Evolutionary conservation across 2,113 vertebrate genomes (phyloP).

Genomic region (Tetrax tetrax): DNA sequence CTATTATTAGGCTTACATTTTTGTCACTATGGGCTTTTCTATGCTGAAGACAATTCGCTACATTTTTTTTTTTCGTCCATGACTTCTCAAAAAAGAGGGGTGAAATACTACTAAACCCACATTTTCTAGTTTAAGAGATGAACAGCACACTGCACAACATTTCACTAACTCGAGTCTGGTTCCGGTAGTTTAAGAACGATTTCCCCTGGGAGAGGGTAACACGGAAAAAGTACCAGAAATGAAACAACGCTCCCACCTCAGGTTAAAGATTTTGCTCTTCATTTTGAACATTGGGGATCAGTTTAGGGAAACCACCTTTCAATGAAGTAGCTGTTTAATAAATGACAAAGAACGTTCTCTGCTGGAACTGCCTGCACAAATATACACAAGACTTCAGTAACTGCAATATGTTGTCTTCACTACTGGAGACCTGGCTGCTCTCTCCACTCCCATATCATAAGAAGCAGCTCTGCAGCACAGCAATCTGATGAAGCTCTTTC

Average conservation of each 20-base stretch:
- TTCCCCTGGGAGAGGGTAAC: neutral
- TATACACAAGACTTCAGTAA: neutral
- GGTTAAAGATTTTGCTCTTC: neutral
- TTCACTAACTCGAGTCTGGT: neutral
- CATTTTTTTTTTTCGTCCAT: neutral
- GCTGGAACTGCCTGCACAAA: neutral
- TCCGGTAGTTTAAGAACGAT: constrained; percentile 14
- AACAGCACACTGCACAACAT: neutral
- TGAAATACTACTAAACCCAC: neutral
- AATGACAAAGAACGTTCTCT: neutral
- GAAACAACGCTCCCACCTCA: neutral
- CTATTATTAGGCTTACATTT: neutral
- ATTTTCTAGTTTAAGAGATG: neutral
- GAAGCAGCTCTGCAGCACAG: neutral
- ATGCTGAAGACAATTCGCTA: neutral
- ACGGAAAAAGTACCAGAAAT: neutral
- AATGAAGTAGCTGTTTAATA: neutral
- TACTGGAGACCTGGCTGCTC: neutral
- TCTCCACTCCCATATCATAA: neutral
- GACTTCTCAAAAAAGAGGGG: neutral
- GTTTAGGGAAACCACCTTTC: neutral
- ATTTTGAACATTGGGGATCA: neutral
- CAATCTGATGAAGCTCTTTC: constrained; percentile 51
- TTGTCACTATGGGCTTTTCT: neutral
- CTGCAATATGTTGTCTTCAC: neutral